Base-by-base conservation (phyloP, 2,888 invertebrate species). In the Spialia ferax region DNA sequence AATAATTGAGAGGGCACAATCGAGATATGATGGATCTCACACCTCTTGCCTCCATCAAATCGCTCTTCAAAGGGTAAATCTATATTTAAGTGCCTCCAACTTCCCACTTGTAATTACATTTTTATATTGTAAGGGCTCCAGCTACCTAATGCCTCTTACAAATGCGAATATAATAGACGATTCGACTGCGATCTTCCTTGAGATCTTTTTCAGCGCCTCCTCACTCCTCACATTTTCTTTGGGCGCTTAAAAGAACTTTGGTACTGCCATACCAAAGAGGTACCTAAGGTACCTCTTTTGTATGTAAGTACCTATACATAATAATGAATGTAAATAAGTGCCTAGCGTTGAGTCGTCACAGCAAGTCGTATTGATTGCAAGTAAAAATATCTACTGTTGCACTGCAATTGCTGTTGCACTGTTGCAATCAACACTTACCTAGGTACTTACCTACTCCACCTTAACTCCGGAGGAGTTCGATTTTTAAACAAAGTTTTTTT, bases 1-100 rank as follows among this genome's bases (percentile, higher is more conserved):
- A 86, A 88, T 90, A 91, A 91, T 91, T 89, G 90, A 87, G 88
- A 74, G 71, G 77, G 80, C 80, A 84, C 85, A 89, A 91, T 90
- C 86, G 87, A 84, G 84, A 88, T 90, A 89, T 91, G 88, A 91
- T 92, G 86, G 88, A 90, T 90, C 89, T 91, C 84, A 87, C 89
- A 90, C 90, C 88, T 89, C 81, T 77, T 79, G 75, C 78, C 81
- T 82, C 87, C 81, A 87, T 87, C 86, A 85, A 88, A 87, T 85
- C 82, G 81, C 85, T 86, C 84, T 88, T 82, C 85, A 89, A 90
- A 90, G 90, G 89, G 91, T 91, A 92, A 91, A 92, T 92, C 89
- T 91, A 89, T 91, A 90, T 92, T 90, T 92, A 88, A 91, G 90
- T 91, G 87, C 86, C 79, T 74, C 78, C 78, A 86, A 88, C 79